Percentiles rank a stretch among this genome's conserved stretches.
These are phyloP conservation scores for Eriocheir sinensis DNA, from an alignment of 1,140 invertebrate genomes.

Conservation along the genomic window DNA sequence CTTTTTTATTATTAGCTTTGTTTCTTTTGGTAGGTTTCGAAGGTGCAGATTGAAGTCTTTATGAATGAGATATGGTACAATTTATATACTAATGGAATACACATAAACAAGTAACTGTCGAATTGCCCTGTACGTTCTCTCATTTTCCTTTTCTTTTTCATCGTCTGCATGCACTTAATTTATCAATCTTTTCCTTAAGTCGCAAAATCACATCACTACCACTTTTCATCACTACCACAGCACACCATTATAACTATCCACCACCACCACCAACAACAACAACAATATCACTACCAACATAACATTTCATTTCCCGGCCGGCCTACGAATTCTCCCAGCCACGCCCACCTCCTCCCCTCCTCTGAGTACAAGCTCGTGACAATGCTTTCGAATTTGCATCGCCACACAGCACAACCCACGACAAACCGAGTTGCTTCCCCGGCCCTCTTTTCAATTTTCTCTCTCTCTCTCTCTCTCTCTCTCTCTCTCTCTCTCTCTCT, in stretches of 20 bases:
- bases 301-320: neutral
- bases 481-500: conserved; percentile 22
- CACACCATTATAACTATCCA: neutral
- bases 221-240: neutral
- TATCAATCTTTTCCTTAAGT: too few species aligned
- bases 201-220: neutral
- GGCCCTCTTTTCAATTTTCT: too few species aligned
- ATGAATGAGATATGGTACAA: too few species aligned
- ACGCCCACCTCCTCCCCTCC: neutral
- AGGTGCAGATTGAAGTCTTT: too few species aligned
- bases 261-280: neutral
- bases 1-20: too few species aligned
- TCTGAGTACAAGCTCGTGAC: neutral
- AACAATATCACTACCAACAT: neutral
- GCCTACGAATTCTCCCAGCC: neutral
- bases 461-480: neutral
- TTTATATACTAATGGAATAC: too few species aligned
- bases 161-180: too few species aligned
- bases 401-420: neutral
- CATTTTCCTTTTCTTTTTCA: too few species aligned
- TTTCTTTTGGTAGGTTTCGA: too few species aligned
- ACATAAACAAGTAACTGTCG: too few species aligned
- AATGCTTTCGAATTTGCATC: neutral
- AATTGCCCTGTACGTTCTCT: too few species aligned
- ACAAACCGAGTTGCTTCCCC: neutral